These are phyloP conservation scores for Thunnus albacares DNA, from an alignment of 2,797 vertebrate genomes.

Conservation along the genomic window DNA sequence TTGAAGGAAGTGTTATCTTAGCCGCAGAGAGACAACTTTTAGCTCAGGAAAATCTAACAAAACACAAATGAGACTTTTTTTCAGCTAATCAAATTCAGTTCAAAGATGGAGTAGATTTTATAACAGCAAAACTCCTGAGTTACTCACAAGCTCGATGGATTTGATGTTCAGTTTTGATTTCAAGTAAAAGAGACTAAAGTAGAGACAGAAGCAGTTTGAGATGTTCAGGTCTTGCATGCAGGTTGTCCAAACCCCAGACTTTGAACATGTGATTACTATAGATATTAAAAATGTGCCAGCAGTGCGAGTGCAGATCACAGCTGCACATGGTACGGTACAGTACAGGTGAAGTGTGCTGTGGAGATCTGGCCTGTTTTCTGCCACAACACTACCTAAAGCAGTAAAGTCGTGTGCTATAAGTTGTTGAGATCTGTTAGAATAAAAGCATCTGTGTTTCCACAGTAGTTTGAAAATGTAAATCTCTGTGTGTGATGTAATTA, in stretches of 20 bases:
- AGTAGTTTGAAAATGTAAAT: no score
- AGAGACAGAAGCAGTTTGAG: not conserved
- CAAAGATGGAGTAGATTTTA: no score
- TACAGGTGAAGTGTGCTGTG: constrained; percentile 19
- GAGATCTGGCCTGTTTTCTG: not conserved
- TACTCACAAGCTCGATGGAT: no score
- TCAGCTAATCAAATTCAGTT: no score
- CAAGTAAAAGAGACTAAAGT: not conserved
- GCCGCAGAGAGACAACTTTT: no score
- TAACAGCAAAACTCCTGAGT: no score
- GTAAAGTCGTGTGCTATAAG: not conserved
- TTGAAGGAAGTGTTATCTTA: no score
- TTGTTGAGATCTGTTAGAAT: not conserved
- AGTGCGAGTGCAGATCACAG: not conserved
- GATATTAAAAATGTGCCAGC: not conserved
- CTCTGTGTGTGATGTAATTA: constrained; percentile 7
- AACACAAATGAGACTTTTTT: no score
- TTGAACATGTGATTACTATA: not conserved
- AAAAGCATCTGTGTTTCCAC: not conserved
- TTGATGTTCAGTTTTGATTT: not conserved
- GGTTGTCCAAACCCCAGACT: not conserved
- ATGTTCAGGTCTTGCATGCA: not conserved
- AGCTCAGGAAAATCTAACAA: no score
- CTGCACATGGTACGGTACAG: constrained; percentile 27
- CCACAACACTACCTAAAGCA: not conserved